Base-by-base conservation (phyloP, 2,888 invertebrate genomes). In the Cephus rjabovi region DNA sequence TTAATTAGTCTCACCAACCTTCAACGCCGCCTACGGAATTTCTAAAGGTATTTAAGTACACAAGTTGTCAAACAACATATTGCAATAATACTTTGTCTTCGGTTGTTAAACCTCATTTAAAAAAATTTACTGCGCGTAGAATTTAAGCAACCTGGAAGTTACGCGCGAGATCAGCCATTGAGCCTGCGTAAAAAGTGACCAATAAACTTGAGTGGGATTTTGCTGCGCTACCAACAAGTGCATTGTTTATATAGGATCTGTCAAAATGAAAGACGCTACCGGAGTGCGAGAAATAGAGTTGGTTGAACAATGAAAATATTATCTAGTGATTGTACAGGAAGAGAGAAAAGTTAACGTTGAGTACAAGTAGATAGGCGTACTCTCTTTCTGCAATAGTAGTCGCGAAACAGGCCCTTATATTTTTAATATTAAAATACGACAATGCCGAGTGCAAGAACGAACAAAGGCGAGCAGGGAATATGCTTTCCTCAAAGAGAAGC, bases 401-500 rank as follows among this genome's bases (percentile, higher is more conserved):
- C 56, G 56, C 56, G 9, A 71, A 23, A 71, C 34, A 30, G 12
- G 30, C 71, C 71, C 11, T 71, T 71, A 71, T 34, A 71, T 31
- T 34, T 31, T 71, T 71, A 33, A 33, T 71, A 23, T 31, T 23
- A 71, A 30, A 23, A 23, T 23, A 56, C 74, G 83, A 77, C 56
- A 31, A 81, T 84, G 86, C 82, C 86, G 78, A 85, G 73, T 6
- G 34, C 75, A 70, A 75, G 74, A 70, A 68, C 71, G 30, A 81
- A 83, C 81, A 89, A 89, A 86, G 85, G 83, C 79, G 85, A 89
- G 23, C 83, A 81, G 56, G 87, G 88, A 71, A 81, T 83, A 70
- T 79, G 84, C 31, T 83, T 89, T 79, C 75, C 85, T 34, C 81
- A 87, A 80, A 89, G 86, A 83, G 90, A 90, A 77, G 85, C 87